These are phyloP conservation scores for Leptinotarsa lineolata DNA, from an alignment of 1,140 invertebrate genomes.

Conservation along the genomic window DNA sequence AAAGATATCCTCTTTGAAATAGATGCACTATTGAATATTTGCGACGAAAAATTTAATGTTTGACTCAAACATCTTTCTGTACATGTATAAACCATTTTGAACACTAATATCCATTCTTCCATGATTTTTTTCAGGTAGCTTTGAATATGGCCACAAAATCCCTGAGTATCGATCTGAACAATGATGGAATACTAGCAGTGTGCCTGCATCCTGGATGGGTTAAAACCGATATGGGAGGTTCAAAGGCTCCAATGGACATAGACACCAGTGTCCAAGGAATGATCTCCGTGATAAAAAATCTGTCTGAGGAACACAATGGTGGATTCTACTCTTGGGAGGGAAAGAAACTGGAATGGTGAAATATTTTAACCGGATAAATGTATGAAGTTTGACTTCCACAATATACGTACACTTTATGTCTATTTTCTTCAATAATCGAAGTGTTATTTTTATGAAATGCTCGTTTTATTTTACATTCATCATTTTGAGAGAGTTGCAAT, in stretches of 20 bases:
- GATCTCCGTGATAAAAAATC: conserved; percentile 64
- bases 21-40: too few relatives aligned
- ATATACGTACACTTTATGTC: too few relatives aligned
- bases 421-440: too few relatives aligned
- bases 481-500: too few relatives aligned
- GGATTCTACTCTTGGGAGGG: conserved; percentile 80
- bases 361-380: not conserved
- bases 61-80: too few relatives aligned
- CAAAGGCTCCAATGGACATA: conserved; percentile 73
- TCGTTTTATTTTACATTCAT: too few relatives aligned
- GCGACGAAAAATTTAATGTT: too few relatives aligned
- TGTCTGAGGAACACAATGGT: conserved; percentile 72
- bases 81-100: too few relatives aligned
- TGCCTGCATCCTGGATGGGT: conserved; percentile 91
- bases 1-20: too few relatives aligned
- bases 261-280: conserved; percentile 68
- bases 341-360: conserved; percentile 74
- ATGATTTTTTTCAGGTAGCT: conserved; percentile 67
- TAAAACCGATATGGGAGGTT: conserved; percentile 85
- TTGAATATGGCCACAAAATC: conserved; percentile 86
- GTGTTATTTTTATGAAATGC: too few relatives aligned
- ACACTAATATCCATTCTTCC: too few relatives aligned
- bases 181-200: conserved; percentile 74
- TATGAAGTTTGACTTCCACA: too few relatives aligned
- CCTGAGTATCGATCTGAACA: conserved; percentile 79